A percentile compares a stretch with the other conserved stretches of the same genome.
Conservation (phyloP, 1,140 invertebrate genomes). For the Nylanderia fulva region DNA sequence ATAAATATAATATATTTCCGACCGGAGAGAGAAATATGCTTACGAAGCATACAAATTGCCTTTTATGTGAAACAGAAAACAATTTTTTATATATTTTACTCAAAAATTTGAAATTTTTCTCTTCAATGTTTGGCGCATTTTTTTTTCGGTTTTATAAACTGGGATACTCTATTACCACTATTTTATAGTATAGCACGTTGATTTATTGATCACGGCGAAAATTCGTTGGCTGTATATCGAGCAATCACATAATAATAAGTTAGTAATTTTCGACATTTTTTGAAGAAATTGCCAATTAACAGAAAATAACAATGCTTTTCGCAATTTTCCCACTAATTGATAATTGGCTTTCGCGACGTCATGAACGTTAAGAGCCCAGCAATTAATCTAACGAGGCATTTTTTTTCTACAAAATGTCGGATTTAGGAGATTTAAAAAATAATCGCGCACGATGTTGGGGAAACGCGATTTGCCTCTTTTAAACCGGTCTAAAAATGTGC, state of each 20-base stretch:
- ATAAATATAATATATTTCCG: slow-evolving; percentile 58
- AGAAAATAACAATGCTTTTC: neutral
- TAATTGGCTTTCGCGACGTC: neutral
- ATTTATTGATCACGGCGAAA: neutral
- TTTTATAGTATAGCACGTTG: neutral
- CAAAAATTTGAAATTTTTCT: neutral
- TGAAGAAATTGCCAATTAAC: neutral
- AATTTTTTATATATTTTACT: slow-evolving; percentile 9
- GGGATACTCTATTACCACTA: neutral
- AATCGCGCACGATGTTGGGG: neutral
- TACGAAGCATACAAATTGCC: slow-evolving; percentile 21
- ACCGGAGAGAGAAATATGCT: slow-evolving; percentile 45
- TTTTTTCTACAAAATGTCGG: neutral
- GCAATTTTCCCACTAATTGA: slow-evolving; percentile 9
- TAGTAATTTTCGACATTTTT: neutral
- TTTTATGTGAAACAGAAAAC: neutral
- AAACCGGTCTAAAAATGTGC: slow-evolving; percentile 26
- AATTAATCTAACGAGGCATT: slow-evolving; percentile 36
- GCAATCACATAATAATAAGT: no score
- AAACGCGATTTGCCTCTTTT: slow-evolving; percentile 41
- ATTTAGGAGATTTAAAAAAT: neutral
- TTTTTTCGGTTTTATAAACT: neutral
- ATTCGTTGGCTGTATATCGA: no score
- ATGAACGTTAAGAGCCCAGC: neutral
- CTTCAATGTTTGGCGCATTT: neutral